A percentile compares a stretch with the other conserved stretches of the same genome.
phyloP scores from a whole-genome alignment of 2,888 invertebrate species.

The Protonemura montana region DNA sequence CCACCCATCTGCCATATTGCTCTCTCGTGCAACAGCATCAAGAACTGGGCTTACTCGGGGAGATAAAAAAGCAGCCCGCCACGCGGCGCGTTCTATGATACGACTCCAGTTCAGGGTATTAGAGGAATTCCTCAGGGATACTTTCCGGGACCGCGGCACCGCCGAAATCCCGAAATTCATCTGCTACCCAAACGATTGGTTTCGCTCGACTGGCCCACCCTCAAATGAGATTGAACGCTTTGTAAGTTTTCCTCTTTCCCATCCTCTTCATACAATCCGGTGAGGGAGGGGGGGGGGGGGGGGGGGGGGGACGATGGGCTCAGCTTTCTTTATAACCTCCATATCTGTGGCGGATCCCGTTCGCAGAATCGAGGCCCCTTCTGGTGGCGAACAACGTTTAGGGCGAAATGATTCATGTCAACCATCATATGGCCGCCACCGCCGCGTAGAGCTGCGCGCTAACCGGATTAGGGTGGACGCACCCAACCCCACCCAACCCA shows the following conservation, averaged over 20 bases:
- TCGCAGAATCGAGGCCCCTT: constrained; percentile 2
- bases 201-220: constrained; percentile 36
- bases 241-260: constrained; percentile 26
- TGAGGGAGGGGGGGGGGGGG: too few species aligned
- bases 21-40: too few species aligned
- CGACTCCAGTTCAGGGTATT: constrained; percentile 39
- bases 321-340: background rate
- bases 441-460: constrained; percentile 41
- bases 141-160: background rate
- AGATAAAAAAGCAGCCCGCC: constrained; percentile 14
- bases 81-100: constrained; percentile 45
- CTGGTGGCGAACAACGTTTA: constrained; percentile 22
- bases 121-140: constrained; percentile 35
- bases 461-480: constrained; percentile 46
- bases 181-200: constrained; percentile 44
- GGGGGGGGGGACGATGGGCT: background rate
- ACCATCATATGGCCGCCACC: constrained; percentile 44
- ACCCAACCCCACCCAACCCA: constrained; percentile 18
- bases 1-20: too few species aligned
- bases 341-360: background rate
- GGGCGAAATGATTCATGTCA: constrained; percentile 49
- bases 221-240: constrained; percentile 46
- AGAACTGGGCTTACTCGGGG: background rate
- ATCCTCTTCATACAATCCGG: background rate
- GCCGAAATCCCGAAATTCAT: constrained; percentile 48